Evolutionary conservation across 2,113 vertebrate species (phyloP).

Genomic region (Arizona elegans): DNA sequence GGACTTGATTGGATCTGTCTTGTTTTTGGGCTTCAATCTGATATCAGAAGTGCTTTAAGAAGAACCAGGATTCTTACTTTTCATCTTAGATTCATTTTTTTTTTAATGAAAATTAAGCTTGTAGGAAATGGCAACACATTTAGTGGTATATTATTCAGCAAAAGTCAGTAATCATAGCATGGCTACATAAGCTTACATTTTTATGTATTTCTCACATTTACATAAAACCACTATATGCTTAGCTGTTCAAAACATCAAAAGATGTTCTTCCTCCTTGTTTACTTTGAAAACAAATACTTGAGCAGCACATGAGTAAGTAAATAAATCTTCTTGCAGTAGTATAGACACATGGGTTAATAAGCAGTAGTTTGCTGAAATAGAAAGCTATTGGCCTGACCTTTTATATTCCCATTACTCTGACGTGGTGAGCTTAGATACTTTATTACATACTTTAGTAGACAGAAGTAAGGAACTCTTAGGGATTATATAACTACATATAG

Average conservation of each 20-base stretch:
- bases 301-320: not conserved
- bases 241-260: not conserved
- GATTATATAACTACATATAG: slow-evolving; percentile 26
- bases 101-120: not conserved
- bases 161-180: no score
- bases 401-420: not conserved
- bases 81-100: not conserved
- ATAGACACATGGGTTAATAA: not conserved
- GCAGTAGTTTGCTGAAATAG: not conserved
- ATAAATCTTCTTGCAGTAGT: not conserved
- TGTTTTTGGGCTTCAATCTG: not conserved
- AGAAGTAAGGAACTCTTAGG: not conserved
- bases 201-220: slow-evolving; percentile 10
- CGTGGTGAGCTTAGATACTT: slow-evolving; percentile 8
- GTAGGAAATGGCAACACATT: not conserved
- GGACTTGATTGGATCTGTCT: not conserved
- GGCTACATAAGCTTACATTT: not conserved
- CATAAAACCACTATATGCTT: not conserved
- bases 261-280: not conserved
- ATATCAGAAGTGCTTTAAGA: not conserved
- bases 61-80: not conserved
- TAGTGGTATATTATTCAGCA: not conserved
- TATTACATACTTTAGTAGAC: slow-evolving; percentile 14
- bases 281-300: not conserved
- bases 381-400: not conserved